Percentiles rank a stretch among this genome's conserved stretches.
phyloP scores from a whole-genome alignment of 2,888 invertebrate genomes.

The Poecilobothrus nobilitatus region DNA sequence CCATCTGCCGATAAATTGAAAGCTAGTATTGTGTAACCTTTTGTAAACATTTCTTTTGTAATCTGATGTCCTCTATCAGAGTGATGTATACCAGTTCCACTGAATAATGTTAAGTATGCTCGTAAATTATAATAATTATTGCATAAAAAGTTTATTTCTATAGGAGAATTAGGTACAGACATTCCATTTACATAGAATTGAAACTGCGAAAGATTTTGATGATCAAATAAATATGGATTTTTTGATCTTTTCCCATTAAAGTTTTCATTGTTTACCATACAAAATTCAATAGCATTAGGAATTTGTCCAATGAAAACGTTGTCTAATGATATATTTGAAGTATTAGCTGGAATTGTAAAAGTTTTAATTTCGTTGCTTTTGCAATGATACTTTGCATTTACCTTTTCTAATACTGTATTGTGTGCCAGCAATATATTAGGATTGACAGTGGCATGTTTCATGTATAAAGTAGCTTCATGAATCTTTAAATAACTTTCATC shows the following conservation, averaged over 20 bases:
- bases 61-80: not conserved
- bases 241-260: conserved; percentile 9
- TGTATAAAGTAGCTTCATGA: conserved; percentile 1
- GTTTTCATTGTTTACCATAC: conserved; percentile 7
- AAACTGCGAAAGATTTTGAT: not conserved
- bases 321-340: conserved; percentile 1
- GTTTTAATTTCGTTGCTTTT: conserved; percentile 7
- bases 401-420: conserved; percentile 5
- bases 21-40: conserved; percentile 1
- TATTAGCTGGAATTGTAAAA: not conserved
- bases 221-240: not conserved
- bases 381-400: conserved; percentile 9
- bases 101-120: not conserved
- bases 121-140: not conserved
- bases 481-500: conserved; percentile 8
- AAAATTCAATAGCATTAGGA: not conserved
- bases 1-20: conserved; percentile 5
- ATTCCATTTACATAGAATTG: not conserved
- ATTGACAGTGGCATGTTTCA: conserved; percentile 22
- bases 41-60: not conserved
- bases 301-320: conserved; percentile 1
- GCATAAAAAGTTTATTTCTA: not conserved
- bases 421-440: conserved; percentile 20
- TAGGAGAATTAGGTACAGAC: not conserved
- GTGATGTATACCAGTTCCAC: conserved; percentile 5